Evolutionary conservation across 2,113 vertebrate species (phyloP), one percentile per base, ranked within the genome.

Genomic region (Anhinga rufa): DNA sequence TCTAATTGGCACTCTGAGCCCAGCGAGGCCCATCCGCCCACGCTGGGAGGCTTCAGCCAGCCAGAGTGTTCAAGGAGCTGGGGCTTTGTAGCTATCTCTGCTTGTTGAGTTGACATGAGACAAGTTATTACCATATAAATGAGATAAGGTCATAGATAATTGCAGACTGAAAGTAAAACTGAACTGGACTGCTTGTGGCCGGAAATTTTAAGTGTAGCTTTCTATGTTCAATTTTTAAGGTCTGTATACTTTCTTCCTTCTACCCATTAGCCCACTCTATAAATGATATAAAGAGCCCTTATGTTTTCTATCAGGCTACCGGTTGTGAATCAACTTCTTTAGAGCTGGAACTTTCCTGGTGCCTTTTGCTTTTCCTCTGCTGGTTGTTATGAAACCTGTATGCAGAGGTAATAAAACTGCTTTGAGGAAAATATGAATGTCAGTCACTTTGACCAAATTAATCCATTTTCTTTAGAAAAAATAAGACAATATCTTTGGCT

Each of bases 91-190:
- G 95, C 84, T 81, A 95, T 80, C 87, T 92, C 92, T 19, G 72
- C 96, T 94, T 68, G 77, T 36, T n/a, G 94, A 87, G 88, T 90
- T 97, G 91, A 95, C 95, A 22, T 40, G 88, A 95, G 86, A 94
- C 88, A 87, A 94, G 96, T 90, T 95, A 98, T 98, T 98, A 98
- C 96, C 98, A 98, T 98, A 98, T 97, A 98, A 98, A 98, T 98
- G 97, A 98, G 97, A 98, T 97, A 91, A 97, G 95, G 95, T 87
- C 96, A 96, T 61, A 68, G 87, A 95, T 98, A 98, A 98, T 97
- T 98, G 96, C 93, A 54, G 91, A 36, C 97, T 95, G 93, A 96
- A 97, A 98, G 97, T 93, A 97, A 98, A 97, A 94, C 71, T 82
- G 72, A 96, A 84, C 92, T 36, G 90, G 78, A 21, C 81, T 86